Evolutionary conservation across 2,113 vertebrate genomes (phyloP).

Genomic region (Pterophyllum scalare): DNA sequence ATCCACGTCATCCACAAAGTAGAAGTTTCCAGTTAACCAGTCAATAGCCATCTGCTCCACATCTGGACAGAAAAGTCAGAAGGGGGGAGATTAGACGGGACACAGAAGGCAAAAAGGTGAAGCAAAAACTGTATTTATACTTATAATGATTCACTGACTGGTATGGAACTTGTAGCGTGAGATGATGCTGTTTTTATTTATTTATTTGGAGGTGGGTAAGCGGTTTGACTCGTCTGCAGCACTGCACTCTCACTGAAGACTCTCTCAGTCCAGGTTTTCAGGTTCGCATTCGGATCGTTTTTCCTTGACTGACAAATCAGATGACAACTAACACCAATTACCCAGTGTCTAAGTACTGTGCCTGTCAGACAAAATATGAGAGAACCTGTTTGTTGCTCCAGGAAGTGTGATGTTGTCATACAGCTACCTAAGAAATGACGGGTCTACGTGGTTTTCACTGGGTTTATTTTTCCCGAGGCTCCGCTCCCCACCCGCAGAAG

Average conservation of each 20-base stretch:
- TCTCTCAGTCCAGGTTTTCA: neutral
- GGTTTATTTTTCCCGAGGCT: conserved; percentile 46
- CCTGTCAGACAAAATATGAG: conserved; percentile 42
- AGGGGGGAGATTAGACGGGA: neutral
- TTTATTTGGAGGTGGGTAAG: conserved; percentile 16
- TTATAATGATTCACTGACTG: neutral
- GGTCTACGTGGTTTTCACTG: neutral
- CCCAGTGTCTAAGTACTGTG: neutral
- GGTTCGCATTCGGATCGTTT: neutral
- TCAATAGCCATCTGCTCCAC: conserved; percentile 99
- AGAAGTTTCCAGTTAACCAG: conserved; percentile 99
- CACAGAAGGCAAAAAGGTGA: neutral
- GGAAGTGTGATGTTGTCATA: conserved; percentile 7
- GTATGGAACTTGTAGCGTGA: neutral
- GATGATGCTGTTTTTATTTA: conserved; percentile 25
- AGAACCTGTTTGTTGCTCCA: conserved; percentile 30
- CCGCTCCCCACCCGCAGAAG: conserved; percentile 9
- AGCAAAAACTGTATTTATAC: neutral
- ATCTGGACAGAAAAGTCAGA: conserved; percentile 78
- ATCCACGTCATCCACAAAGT: conserved; percentile 98
- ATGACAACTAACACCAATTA: conserved; percentile 34
- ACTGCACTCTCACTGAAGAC: neutral
- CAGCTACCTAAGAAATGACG: conserved; percentile 18
- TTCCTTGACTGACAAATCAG: conserved; percentile 32
- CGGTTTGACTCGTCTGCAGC: conserved; percentile 44